Conservation (phyloP, 2,888 invertebrate species). For the Eledone cirrhosa region DNA sequence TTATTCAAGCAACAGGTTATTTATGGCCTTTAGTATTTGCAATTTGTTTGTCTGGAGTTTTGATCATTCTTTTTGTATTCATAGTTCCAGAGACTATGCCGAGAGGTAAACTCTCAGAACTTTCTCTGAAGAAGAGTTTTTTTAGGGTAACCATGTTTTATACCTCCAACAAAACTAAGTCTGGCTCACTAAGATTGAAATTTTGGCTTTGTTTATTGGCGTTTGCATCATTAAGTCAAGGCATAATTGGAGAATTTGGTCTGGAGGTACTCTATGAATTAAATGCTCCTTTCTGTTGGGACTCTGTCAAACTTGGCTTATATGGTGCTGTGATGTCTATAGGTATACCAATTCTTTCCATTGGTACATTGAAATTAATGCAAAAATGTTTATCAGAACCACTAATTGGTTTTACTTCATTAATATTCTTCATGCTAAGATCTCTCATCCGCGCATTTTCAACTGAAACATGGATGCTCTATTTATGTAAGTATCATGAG, state of each 20-base stretch:
- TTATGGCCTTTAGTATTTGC: slow-evolving; percentile 32
- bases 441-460: slow-evolving; percentile 40
- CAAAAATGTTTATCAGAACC: slow-evolving; percentile 38
- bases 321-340: slow-evolving; percentile 35
- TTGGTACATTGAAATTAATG: slow-evolving; percentile 36
- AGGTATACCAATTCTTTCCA: slow-evolving; percentile 36
- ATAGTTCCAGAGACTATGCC: slow-evolving; percentile 40
- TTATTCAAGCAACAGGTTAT: slow-evolving; percentile 36
- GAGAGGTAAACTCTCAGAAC: slow-evolving; percentile 28
- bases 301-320: slow-evolving; percentile 40
- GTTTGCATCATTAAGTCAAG: neutral
- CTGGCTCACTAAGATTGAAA: neutral
- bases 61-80: slow-evolving; percentile 33
- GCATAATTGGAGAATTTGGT: slow-evolving; percentile 33
- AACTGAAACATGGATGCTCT: slow-evolving; percentile 34
- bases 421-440: slow-evolving; percentile 33
- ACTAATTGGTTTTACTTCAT: slow-evolving; percentile 39
- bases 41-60: slow-evolving; percentile 25
- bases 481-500: slow-evolving; percentile 37
- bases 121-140: slow-evolving; percentile 33
- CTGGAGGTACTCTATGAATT: slow-evolving; percentile 42
- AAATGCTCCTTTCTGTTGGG: slow-evolving; percentile 45
- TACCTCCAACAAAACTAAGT: slow-evolving; percentile 32
- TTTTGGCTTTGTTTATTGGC: slow-evolving; percentile 25
- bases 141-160: slow-evolving; percentile 35